phyloP scores from a whole-genome alignment of 2,888 invertebrate genomes.

The Mesorhabditis sp. region DNA sequence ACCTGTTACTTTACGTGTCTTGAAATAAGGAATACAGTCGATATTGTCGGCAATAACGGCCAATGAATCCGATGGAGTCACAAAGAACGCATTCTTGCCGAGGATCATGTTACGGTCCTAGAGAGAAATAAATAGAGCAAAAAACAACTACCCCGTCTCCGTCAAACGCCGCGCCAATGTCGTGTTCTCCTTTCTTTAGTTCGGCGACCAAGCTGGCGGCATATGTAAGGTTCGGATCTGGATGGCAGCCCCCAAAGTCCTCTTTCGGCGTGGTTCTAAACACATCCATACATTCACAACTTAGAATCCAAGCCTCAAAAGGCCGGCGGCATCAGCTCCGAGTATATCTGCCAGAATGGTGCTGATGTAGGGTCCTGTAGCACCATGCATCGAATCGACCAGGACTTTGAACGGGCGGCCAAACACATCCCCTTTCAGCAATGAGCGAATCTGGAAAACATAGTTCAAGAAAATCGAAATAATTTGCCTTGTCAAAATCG shows the following conservation, averaged over 20 bases:
- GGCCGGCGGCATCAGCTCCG: slow-evolving; percentile 71
- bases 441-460: slow-evolving; percentile 68
- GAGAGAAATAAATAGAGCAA: slow-evolving; percentile 13
- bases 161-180: slow-evolving; percentile 93
- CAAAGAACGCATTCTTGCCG: slow-evolving; percentile 90
- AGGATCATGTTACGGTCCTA: slow-evolving; percentile 95
- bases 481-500: slow-evolving; percentile 70
- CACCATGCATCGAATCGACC: slow-evolving; percentile 91
- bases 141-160: slow-evolving; percentile 77
- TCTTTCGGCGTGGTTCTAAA: slow-evolving; percentile 71
- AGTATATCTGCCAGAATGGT: slow-evolving; percentile 82
- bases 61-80: slow-evolving; percentile 91
- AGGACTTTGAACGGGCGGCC: slow-evolving; percentile 75
- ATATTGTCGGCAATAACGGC: slow-evolving; percentile 89
- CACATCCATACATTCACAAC: not conserved
- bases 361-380: slow-evolving; percentile 90
- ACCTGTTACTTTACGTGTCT: slow-evolving; percentile 74
- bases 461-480: not conserved
- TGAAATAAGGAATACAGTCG: slow-evolving; percentile 87
- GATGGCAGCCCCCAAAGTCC: slow-evolving; percentile 91
- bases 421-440: slow-evolving; percentile 69
- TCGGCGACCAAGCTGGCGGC: slow-evolving; percentile 75
- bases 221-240: slow-evolving; percentile 93
- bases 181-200: slow-evolving; percentile 68
- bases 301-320: slow-evolving; percentile 67